Base-by-base conservation (phyloP, 2,797 vertebrate species). In the Smutsia temminckii region DNA sequence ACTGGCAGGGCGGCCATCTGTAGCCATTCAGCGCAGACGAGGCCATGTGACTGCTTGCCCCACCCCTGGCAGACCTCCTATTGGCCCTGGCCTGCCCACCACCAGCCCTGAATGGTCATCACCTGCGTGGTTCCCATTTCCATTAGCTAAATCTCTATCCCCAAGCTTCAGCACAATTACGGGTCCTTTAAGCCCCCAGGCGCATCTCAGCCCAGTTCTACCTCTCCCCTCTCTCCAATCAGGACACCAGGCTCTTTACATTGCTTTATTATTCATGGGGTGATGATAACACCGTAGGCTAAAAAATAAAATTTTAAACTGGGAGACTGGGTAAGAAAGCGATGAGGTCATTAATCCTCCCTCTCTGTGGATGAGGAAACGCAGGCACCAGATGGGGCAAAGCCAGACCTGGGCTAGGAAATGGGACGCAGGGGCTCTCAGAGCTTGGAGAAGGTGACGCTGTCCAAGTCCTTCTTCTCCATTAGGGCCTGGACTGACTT, bases 401-500 rank as follows among this genome's bases (percentile, higher is more conserved):
- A 11, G 27, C 0, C 8, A 13, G 55, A 10, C 12, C 13, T 0
- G 3, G 10, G 32, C 37, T 20, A 1, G 9, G 18, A 20, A 57
- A 66, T 23, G n/a, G 20, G 12, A 27, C 2, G 0, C 0, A 0
- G 5, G n/a, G 51, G 42, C 29, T 11, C 34, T 95, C 96, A 99
- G 32, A 99, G 98, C 95, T 99, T 99, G 93, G 99, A 99, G 97
- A 98, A 99, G 0, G 71, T 14, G 0, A 98, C 3, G 0, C 94
- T 97, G 96, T 99, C 99, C 4, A 97, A 97, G 1, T 97, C 98
- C 96, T 99, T 99, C 98, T 99, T 99, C 98, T 99, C 99, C 98
- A 99, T 94, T 2, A 95, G n/a, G 0, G 99, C 99, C 97, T 99
- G 99, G 18, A 98, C 99, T 0, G 99, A 99, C 75, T 99, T 99